A percentile compares a stretch with the other conserved stretches of the same genome.
These are phyloP conservation scores for Anseranas semipalmata DNA, from an alignment of 2,113 vertebrate species.

Conservation along the genomic window DNA sequence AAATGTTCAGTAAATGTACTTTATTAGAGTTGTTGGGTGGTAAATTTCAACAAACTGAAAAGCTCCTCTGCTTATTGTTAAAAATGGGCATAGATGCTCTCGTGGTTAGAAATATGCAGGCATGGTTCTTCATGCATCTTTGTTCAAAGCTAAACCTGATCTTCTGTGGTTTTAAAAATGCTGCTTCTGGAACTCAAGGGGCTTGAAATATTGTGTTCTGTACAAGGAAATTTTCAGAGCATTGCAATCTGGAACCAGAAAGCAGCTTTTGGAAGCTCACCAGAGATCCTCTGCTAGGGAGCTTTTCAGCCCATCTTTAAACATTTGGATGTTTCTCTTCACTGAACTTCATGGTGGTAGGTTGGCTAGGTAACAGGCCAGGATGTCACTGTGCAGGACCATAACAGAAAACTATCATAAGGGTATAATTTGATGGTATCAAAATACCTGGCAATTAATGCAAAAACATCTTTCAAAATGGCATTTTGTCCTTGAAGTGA, in stretches of 20 bases:
- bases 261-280: neutral
- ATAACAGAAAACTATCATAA: neutral
- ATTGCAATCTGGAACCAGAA: neutral
- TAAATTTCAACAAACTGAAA: neutral
- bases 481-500: neutral
- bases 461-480: neutral
- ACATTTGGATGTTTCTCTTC: neutral
- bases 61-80: neutral
- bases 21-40: neutral
- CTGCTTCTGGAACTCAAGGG: neutral
- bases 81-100: neutral
- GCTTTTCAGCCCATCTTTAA: neutral
- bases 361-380: neutral
- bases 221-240: neutral
- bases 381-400: neutral
- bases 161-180: neutral
- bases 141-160: neutral
- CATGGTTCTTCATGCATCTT: neutral
- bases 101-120: neutral
- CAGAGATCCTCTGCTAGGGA: neutral
- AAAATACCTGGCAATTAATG: neutral
- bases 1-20: neutral
- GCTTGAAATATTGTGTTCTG: neutral
- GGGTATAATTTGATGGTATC: neutral
- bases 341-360: neutral